Base-by-base conservation (phyloP, 92 coral and sea anemone species). In the Epizoanthus illoricatus region DNA sequence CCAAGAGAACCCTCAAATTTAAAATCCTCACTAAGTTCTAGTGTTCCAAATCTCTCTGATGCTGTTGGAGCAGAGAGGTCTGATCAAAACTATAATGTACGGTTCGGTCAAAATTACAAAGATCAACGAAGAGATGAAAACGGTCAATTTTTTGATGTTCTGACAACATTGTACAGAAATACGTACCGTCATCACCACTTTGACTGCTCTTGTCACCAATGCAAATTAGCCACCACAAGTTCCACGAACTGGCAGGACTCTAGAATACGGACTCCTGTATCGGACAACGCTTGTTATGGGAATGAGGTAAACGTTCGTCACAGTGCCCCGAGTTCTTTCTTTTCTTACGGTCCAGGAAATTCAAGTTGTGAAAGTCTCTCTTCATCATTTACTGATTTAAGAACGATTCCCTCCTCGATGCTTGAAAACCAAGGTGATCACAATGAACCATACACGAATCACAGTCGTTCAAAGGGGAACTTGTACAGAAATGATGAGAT, bases 31-130 rank as follows among this genome's bases (percentile, higher is more conserved):
- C 21, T 63, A 21, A 78, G 82, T 45, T 78, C 82, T 21, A 78
- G 82, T 62, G 82, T 45, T 64, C 71, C 82, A 42, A 43, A 78
- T 78, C 72, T 78, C 0, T 15, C 2, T 16, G 73, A 68, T 15
- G 20, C n/a, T 78, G 62, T 4, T 54, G 45, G 12, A 20, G 19
- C 18, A 11, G 71, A 20, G 16, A 63, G 19, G 42, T 7, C 17
- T 62, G 59, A 64, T 4, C 59, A 19, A 12, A 40, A 23, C 15
- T 76, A 18, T 62, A 47, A 17, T 28, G 20, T 66, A 5, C 69
- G 56, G 9, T 20, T 78, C 19, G 21, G 1, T 42, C 16, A 20
- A 21, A 42, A 43, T 13, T 3, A 9, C 56, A 52, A 52, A 13
- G 56, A 7, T 13, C 56, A 52, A 52, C 9, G 56, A 52, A 52